These are phyloP conservation scores for Leptodactylus fuscus DNA, from an alignment of 2,113 vertebrate species.

Conservation along the genomic window DNA sequence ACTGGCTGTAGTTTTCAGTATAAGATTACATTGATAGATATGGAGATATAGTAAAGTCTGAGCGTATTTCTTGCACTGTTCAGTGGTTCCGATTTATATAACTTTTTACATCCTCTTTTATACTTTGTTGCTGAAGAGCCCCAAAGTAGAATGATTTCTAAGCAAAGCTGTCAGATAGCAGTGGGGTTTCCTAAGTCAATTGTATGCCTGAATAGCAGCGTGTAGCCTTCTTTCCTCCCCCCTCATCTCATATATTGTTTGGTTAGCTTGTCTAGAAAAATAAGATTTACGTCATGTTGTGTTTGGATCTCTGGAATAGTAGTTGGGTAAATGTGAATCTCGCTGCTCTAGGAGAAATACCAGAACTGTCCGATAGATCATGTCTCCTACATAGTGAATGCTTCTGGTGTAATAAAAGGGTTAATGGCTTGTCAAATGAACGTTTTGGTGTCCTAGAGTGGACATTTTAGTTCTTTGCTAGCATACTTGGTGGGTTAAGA, in stretches of 20 bases:
- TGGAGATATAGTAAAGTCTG: no score
- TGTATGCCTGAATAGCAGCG: conserved; percentile 1
- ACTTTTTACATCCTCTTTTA: neutral
- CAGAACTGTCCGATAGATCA: no score
- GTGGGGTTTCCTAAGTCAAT: conserved; percentile 6
- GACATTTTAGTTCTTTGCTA: no score
- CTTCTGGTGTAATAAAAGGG: no score
- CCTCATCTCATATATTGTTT: neutral
- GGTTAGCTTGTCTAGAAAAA: neutral
- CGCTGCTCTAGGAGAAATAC: neutral
- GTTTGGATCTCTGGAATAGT: neutral
- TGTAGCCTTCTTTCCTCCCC: neutral
- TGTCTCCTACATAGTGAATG: no score
- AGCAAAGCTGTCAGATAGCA: neutral
- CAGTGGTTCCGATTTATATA: no score
- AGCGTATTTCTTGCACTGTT: no score
- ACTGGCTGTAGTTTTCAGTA: no score
- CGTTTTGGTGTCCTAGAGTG: no score
- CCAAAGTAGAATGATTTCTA: neutral
- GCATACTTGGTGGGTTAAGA: no score
- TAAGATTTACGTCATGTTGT: neutral
- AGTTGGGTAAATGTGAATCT: neutral
- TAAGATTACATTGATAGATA: no score
- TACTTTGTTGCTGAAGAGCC: neutral
- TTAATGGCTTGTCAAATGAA: no score